Base-by-base conservation (phyloP, 2,797 vertebrate species). In the Mormyrus proboscirostris region DNA sequence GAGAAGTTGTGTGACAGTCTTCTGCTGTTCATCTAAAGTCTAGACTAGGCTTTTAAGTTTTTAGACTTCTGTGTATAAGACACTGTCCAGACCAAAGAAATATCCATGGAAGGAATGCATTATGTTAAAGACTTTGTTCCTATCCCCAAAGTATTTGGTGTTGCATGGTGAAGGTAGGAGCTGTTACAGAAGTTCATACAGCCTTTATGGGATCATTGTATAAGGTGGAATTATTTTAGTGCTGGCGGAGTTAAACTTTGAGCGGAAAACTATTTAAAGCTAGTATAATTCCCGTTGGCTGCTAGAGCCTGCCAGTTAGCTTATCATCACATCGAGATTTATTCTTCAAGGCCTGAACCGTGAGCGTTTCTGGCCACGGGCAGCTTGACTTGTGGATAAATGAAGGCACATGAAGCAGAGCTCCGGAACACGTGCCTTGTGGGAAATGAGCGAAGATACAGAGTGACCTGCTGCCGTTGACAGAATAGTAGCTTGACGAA, bases 281-380 rank as follows among this genome's bases (percentile, higher is more conserved):
- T 29, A 7, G 50, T 55, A 16, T 41, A 38, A 49, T 79, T 88
- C 88, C n/a, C 12, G 47, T 44, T 41, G 73, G 69, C 76, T 76
- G 50, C 19, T 25, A 57, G 29, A 76, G 49, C 25, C 7, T 38
- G 73, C 50, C 19, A 82, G 86, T 82, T 41, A 88, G 38, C 19
- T 88, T 22, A 57, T 55, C 49, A 57, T 88, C 88, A 83, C 73
- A 50, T 25, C n/a, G 3, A 88, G 69, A 33, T 79, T 88, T 79
- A 88, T 55, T 44, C 79, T 22, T 50, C 22, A 29, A 88, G 4
- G 33, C 33, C 19, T 49, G 41, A 44, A 47, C 47, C 44, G n/a
- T n/a, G 47, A 22, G 79, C 7, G 2, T 50, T 22, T 84, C n/a
- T 84, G 79, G 19, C 79, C 19, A 25, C 1, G 44, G n/a, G 44